These are phyloP conservation scores for Carabus problematicus DNA, from an alignment of 2,888 invertebrate genomes.

Conservation along the genomic window DNA sequence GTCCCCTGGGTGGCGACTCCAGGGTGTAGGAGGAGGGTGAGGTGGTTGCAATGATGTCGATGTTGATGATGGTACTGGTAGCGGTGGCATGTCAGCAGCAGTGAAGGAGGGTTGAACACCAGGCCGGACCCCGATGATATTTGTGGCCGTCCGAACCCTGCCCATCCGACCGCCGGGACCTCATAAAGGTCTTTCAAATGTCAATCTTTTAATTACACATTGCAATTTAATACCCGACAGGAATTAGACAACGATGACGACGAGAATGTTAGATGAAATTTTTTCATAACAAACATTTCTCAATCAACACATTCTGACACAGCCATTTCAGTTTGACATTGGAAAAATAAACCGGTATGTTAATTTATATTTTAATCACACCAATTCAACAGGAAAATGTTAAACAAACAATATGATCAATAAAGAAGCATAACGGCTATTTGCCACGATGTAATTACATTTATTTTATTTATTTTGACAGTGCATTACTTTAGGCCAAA, in stretches of 20 bases:
- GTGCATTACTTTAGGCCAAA: too few relatives aligned
- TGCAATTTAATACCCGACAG: conserved; percentile 24
- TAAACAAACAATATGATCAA: too few relatives aligned
- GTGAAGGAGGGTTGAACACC: neutral
- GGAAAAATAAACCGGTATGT: too few relatives aligned
- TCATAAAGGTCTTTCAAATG: conserved; percentile 50
- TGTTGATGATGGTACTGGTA: neutral
- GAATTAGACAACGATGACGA: neutral
- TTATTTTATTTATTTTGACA: too few relatives aligned
- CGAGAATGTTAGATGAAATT: too few relatives aligned
- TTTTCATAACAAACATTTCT: too few relatives aligned
- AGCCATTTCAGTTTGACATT: too few relatives aligned
- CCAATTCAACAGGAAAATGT: too few relatives aligned
- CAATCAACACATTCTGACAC: too few relatives aligned
- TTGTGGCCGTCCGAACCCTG: neutral
- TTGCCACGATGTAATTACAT: too few relatives aligned
- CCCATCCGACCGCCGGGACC: conserved; percentile 36
- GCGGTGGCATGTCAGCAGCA: conserved; percentile 1
- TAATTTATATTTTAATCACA: too few relatives aligned
- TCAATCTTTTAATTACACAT: conserved; percentile 51
- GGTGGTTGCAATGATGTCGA: neutral
- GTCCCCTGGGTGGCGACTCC: conserved; percentile 1
- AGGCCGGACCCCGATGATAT: conserved; percentile 8
- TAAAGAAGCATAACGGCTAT: too few relatives aligned
- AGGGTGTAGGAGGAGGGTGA: neutral